Percentiles rank a stretch among this genome's conserved stretches.
phyloP scores from a whole-genome alignment of 2,113 vertebrate species.

The Regulus satrapa region DNA sequence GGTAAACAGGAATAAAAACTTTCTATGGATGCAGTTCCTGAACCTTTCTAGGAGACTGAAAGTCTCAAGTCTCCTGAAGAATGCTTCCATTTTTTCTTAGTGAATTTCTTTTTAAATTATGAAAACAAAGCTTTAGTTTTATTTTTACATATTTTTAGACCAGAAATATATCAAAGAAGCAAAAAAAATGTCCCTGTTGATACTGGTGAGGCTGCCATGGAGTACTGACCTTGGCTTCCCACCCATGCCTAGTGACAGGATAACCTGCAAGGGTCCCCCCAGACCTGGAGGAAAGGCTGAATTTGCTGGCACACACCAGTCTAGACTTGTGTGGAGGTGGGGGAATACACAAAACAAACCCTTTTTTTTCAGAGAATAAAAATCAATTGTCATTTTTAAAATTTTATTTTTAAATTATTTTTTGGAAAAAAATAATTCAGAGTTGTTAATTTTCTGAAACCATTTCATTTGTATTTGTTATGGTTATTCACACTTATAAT shows the following conservation, averaged over 20 bases:
- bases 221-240: background rate
- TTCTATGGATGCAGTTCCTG: background rate
- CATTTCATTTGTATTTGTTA: background rate
- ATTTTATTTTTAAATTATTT: background rate
- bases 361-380: background rate
- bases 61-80: background rate
- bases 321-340: rapidly evolving
- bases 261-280: background rate
- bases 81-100: background rate
- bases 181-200: background rate
- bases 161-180: background rate
- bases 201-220: background rate
- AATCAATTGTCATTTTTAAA: too few species aligned
- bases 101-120: background rate
- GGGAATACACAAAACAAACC: background rate
- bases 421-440: background rate
- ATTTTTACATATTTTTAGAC: background rate
- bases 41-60: background rate
- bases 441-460: background rate
- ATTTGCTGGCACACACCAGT: background rate
- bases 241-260: rapidly evolving
- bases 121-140: background rate
- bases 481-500: background rate
- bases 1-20: background rate
- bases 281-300: background rate